A percentile compares a stretch with the other conserved stretches of the same genome.
Evolutionary conservation across 1,140 invertebrate genomes (phyloP).

Genomic region (Dryas iulia): DNA sequence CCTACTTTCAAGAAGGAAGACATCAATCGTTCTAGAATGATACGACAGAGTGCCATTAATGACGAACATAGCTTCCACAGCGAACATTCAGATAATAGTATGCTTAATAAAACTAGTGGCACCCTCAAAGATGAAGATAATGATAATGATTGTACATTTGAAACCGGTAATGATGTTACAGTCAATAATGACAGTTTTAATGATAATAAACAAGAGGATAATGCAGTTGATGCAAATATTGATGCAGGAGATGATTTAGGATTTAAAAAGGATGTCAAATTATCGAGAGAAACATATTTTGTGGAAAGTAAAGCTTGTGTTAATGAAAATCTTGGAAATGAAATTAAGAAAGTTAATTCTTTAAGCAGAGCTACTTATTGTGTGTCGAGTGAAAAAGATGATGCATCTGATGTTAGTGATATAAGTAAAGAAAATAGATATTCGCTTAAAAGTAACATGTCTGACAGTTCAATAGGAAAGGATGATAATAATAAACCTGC

Average conservation of each 20-base stretch:
- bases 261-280: background rate
- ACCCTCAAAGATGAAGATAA: slow-evolving; percentile 36
- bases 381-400: background rate
- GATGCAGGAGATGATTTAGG: background rate
- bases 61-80: slow-evolving; percentile 21
- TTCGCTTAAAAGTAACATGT: background rate
- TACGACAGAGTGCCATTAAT: slow-evolving; percentile 34
- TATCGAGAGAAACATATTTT: slow-evolving; percentile 3
- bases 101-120: slow-evolving; percentile 32
- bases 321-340: background rate
- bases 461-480: background rate
- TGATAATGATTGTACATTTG: slow-evolving; percentile 16
- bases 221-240: background rate
- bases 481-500: slow-evolving; percentile 28
- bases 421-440: background rate
- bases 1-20: slow-evolving; percentile 60
- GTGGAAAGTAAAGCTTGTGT: background rate
- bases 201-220: background rate
- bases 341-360: background rate
- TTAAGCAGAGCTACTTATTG: slow-evolving; percentile 21
- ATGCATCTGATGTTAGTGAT: background rate
- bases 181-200: slow-evolving; percentile 1
- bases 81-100: slow-evolving; percentile 26
- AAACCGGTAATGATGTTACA: slow-evolving; percentile 4
- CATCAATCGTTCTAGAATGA: slow-evolving; percentile 46